Percentiles rank a stretch among this genome's conserved stretches.
These are phyloP conservation scores for Zaprionus africanus DNA, from an alignment of 1,140 invertebrate species.

Conservation along the genomic window DNA sequence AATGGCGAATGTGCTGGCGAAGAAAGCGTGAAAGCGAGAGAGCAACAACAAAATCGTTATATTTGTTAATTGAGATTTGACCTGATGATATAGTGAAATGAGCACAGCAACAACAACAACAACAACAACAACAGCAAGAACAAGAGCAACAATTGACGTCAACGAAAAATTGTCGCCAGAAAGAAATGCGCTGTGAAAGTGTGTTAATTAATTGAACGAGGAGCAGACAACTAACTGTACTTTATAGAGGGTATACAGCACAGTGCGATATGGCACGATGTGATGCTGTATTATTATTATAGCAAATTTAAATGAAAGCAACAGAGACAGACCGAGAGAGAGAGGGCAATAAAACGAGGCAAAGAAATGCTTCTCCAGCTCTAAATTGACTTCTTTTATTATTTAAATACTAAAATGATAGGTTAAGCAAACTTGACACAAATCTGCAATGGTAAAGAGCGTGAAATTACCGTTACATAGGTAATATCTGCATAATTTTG, in stretches of 20 bases:
- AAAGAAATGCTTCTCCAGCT: background rate
- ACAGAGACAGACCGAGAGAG: background rate
- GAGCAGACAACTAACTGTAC: slow-evolving; percentile 31
- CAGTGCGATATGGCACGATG: slow-evolving; percentile 7
- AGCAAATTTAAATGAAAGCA: background rate
- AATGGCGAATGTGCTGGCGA: slow-evolving; percentile 41
- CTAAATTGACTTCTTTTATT: background rate
- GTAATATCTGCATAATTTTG: background rate
- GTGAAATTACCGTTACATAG: background rate
- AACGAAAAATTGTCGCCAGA: slow-evolving; percentile 70
- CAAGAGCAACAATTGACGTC: slow-evolving; percentile 67
- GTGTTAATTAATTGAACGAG: slow-evolving; percentile 75
- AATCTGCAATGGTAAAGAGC: background rate
- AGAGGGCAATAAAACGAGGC: background rate
- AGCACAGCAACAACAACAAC: slow-evolving; percentile 59
- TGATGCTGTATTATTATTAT: background rate
- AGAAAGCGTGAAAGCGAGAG: slow-evolving; percentile 59
- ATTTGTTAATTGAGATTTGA: slow-evolving; percentile 83
- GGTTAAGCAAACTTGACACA: background rate
- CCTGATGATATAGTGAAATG: slow-evolving; percentile 79
- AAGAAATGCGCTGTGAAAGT: slow-evolving; percentile 77
- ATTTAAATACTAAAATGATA: background rate
- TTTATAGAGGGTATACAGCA: slow-evolving; percentile 11
- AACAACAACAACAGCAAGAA: slow-evolving; percentile 40
- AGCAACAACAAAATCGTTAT: slow-evolving; percentile 74